Conservation (phyloP, 1,140 invertebrate species). For the Ceratosolen solmsi region DNA sequence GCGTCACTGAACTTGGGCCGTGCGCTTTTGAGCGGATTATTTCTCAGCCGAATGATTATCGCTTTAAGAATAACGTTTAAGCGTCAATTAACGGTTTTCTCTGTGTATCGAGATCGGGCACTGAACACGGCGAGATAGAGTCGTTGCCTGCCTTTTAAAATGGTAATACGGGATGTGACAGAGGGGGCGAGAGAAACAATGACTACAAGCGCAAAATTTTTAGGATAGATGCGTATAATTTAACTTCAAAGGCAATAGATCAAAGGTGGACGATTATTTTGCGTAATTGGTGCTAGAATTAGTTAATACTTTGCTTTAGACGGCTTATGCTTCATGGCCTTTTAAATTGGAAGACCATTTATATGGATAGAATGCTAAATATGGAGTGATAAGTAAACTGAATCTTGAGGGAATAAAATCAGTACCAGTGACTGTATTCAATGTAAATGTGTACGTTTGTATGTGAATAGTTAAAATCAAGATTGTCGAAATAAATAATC, state of each 20-base stretch:
- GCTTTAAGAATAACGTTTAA: neutral
- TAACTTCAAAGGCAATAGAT: neutral
- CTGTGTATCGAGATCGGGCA: neutral
- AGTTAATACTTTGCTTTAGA: neutral
- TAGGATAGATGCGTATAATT: neutral
- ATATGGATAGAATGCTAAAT: neutral
- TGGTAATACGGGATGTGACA: neutral
- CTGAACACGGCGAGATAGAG: neutral
- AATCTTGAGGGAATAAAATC: no score
- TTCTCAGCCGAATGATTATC: conserved; percentile 9
- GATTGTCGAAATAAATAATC: no score
- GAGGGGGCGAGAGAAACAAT: neutral
- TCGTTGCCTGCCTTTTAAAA: neutral
- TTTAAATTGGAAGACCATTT: neutral
- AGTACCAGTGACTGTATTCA: no score
- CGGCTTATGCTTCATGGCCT: neutral
- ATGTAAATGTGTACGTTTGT: no score
- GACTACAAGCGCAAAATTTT: neutral
- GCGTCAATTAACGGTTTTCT: conserved; percentile 44
- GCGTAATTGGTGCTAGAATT: neutral
- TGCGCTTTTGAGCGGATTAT: neutral
- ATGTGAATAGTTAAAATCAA: no score
- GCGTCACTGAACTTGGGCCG: neutral
- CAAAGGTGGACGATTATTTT: neutral
- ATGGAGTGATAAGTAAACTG: no score